These are phyloP conservation scores for Drosophila auraria DNA, from an alignment of 1,140 invertebrate species.

Conservation along the genomic window DNA sequence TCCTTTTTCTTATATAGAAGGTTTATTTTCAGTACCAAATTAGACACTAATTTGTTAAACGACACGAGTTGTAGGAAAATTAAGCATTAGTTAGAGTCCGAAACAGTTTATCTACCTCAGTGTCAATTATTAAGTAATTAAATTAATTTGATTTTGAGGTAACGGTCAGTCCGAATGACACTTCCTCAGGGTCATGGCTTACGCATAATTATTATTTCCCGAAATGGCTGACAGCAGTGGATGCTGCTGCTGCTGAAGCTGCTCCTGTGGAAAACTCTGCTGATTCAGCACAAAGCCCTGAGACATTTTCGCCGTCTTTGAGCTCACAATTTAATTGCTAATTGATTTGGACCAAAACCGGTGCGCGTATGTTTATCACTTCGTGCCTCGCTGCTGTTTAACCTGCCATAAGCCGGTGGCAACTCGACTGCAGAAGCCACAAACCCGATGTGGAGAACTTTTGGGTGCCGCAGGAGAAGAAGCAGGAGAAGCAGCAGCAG, in stretches of 20 bases:
- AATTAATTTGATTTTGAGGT: conserved; percentile 7
- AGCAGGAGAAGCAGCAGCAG: not conserved
- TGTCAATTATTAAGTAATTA: not conserved
- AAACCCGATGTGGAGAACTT: conserved; percentile 10
- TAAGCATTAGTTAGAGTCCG: not conserved
- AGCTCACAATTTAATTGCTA: conserved; percentile 75
- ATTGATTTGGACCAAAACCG: conserved; percentile 62
- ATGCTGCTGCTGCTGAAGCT: conserved; percentile 64
- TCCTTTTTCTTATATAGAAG: too few species aligned
- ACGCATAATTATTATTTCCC: conserved; percentile 79
- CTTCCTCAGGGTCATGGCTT: conserved; percentile 35
- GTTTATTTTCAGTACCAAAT: too few species aligned
- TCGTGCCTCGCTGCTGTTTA: conserved; percentile 1
- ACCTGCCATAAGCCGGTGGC: conserved; percentile 31
- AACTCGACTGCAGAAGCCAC: conserved; percentile 38
- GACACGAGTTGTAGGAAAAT: not conserved
- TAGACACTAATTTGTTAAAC: too few species aligned
- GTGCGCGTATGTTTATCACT: conserved; percentile 38
- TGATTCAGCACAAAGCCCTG: conserved; percentile 58
- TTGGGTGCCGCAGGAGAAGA: conserved; percentile 8
- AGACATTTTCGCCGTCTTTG: conserved; percentile 61
- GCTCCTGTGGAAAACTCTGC: conserved; percentile 37
- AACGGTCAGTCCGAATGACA: conserved; percentile 6
- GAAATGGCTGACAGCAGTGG: conserved; percentile 70
- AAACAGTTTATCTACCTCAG: not conserved